Evolutionary conservation across 2,888 invertebrate species (phyloP).

Genomic region (Falcaria lacertinaria): DNA sequence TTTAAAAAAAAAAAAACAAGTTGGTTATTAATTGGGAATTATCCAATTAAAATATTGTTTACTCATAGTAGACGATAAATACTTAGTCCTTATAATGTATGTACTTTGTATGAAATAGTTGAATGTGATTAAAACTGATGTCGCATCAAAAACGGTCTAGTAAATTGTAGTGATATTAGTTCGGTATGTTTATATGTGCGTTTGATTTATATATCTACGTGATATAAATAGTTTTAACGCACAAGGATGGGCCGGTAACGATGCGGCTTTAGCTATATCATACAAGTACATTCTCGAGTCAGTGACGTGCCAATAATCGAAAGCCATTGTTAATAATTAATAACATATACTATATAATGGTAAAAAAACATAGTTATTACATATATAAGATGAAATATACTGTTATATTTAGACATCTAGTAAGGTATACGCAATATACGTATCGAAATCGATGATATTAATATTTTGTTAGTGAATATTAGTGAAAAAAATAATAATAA

Average conservation of each 20-base stretch:
- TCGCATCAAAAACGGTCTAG: conserved; percentile 6
- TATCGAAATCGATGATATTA: conserved; percentile 7
- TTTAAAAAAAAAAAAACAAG: neutral
- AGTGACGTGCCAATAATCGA: conserved; percentile 67
- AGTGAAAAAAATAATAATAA: conserved; percentile 18
- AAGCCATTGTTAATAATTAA: conserved; percentile 59
- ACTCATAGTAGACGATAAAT: conserved; percentile 6
- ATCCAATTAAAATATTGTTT: no score
- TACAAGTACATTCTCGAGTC: conserved; percentile 44
- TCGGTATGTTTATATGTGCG: conserved; percentile 36
- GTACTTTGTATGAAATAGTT: neutral
- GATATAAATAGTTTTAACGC: conserved; percentile 66
- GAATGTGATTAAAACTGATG: neutral
- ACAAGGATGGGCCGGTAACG: conserved; percentile 16
- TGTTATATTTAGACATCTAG: conserved; percentile 21
- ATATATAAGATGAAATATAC: conserved; percentile 68
- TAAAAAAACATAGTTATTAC: conserved; percentile 56
- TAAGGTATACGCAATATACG: conserved; percentile 12
- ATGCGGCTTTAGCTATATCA: conserved; percentile 31
- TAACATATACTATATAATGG: conserved; percentile 22
- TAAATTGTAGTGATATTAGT: conserved; percentile 2
- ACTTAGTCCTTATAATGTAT: conserved; percentile 16
- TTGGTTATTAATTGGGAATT: conserved; percentile 6
- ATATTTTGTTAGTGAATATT: conserved; percentile 12
- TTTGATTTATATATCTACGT: conserved; percentile 65